Evolutionary conservation across 2,888 invertebrate genomes (phyloP), one percentile per base, ranked within the genome.

Genomic region (Aphodius granarius): DNA sequence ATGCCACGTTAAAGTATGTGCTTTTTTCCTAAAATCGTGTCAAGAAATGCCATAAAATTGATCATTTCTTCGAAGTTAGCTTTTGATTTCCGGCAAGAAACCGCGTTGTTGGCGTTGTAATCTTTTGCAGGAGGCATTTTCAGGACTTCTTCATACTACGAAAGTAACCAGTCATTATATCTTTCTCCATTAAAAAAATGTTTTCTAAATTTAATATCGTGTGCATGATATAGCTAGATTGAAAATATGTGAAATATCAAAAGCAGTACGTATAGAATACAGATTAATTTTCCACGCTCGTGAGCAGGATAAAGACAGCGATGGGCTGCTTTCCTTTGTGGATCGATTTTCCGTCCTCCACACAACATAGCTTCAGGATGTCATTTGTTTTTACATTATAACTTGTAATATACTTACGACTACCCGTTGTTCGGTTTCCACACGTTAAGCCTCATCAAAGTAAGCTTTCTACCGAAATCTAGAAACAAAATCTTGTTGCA

Each of bases 341-440:
- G 43, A 43, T 43, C 43, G 43, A 43, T 43, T 43, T 43, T 43
- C 6, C 43, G 43, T 43, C 43, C 43, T 13, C 43, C 43, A 43
- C 43, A 43, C 43, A 43, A 43, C 43, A 43, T 43, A 43, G 77
- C 77, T 77, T 66, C 73, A 43, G 77, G 77, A 75, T 77, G 77
- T 75, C 77, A 77, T 77, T 75, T 77, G 75, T 75, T 75, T 77
- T 68, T 73, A 74, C 73, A 77, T 77, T 77, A 75, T 75, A 75
- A 75, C 77, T 77, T 71, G 75, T 77, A 77, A 77, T 77, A 77
- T 75, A 75, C 77, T 75, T 75, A 23, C 73, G 73, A 64, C 63
- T 63, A 66, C 68, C 63, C 68, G 68, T 9, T 68, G 68, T 75
- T 43, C 43, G 13, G 63, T 72, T 75, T 66, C 71, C 70, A 64